These are phyloP conservation scores for Campylomormyrus numenius DNA, from an alignment of 2,113 vertebrate species.

Conservation along the genomic window DNA sequence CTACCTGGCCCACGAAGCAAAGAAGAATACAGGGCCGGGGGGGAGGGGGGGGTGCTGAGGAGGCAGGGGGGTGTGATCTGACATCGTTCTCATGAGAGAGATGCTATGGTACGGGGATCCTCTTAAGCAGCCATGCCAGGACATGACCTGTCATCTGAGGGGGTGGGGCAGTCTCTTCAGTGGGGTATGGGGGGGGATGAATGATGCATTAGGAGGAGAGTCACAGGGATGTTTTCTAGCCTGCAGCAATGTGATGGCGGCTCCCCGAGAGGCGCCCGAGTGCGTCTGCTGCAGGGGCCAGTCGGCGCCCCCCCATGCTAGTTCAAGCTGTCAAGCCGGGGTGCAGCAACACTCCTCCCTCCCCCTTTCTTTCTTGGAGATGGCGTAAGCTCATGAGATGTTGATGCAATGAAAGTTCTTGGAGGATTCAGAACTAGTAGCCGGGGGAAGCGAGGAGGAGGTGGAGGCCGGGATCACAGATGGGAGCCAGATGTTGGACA, in stretches of 20 bases:
- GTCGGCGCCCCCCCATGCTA: neutral
- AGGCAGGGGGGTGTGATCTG: neutral
- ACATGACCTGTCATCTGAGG: neutral
- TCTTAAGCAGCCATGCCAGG: neutral
- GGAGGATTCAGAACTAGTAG: neutral
- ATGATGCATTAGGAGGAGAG: neutral
- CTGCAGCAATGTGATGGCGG: neutral
- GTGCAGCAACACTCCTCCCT: neutral
- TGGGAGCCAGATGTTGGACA: neutral
- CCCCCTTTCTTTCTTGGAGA: neutral
- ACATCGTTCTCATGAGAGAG: neutral
- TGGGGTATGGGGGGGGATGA: neutral
- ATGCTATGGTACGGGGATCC: neutral
- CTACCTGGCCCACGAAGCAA: neutral
- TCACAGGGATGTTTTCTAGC: neutral
- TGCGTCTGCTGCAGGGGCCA: neutral
- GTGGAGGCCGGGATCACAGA: neutral
- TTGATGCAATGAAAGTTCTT: conserved; percentile 13
- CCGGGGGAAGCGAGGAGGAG: neutral
- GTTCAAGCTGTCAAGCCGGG: neutral
- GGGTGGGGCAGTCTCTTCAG: neutral
- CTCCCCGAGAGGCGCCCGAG: neutral
- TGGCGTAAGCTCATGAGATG: neutral
- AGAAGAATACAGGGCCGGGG: neutral
- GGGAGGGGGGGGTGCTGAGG: neutral